Evolutionary conservation across 2,797 vertebrate genomes (phyloP), one percentile per base, ranked within the genome.

Genomic region (Lycodopsis pacificus): DNA sequence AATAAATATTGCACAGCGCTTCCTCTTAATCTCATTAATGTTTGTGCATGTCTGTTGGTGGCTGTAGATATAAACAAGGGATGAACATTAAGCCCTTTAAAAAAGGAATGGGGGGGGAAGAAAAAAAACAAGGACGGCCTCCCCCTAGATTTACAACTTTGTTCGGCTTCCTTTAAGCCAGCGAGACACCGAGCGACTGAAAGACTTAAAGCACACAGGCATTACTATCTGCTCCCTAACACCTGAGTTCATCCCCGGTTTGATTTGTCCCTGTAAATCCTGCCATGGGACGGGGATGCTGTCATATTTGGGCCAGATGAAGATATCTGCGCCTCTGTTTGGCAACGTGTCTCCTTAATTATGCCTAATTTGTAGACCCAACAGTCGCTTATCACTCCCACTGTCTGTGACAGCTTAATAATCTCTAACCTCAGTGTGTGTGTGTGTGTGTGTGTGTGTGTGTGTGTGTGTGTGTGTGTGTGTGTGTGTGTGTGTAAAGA

Each of bases 301-400:
- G 92, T 94, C 92, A 92, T 88, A 91, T 86, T 90, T 83, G 71
- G 89, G 65, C 83, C 86, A 88, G 92, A 95, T 94, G 88, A 93
- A 93, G 92, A 95, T 93, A 91, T 95, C 92, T 89, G 79, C 63
- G 20, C 83, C 86, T 89, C 83, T 93, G 92, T 95, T 94, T 94
- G 93, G 93, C 92, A 92, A 94, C 90, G 87, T 88, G 89, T 93
- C 94, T 86, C 88, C 91, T 92, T 95, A 94, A 96, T 96, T 95
- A 95, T 93, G 90, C 88, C 90, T 95, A 93, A 95, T 96, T 95
- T 96, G 93, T 95, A 95, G 94, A 95, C 94, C 95, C 95, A 96
- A 96, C 93, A 96, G 90, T 85, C 81, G 87, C 94, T 96, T 96
- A 95, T 95, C 93, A 84, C 92, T 90, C 87, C 86, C 84, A 90